Base-by-base conservation (phyloP, 2,888 invertebrate genomes). In the Helleia helle region DNA sequence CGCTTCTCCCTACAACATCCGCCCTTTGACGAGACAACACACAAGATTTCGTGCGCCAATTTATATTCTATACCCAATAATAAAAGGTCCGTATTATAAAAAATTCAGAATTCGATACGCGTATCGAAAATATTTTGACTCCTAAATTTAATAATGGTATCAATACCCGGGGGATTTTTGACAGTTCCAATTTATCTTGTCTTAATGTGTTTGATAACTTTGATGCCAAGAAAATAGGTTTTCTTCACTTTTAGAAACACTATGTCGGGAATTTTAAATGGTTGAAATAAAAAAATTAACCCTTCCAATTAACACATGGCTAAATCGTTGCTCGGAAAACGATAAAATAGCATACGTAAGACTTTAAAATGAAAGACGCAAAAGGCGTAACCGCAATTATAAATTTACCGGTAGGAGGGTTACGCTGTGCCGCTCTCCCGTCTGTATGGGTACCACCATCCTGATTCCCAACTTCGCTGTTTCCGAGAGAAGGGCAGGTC, bases 1-100 rank as follows among this genome's bases (percentile, higher is more conserved):
- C 48, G 56, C 56, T 60, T 58, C 60, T 63, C 60, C 59, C 58
- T 62, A 61, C 62, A 60, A 62, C 52, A 54, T 47, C 39, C 40
- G 41, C 39, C 26, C 12, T 6, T 18, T 9, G 18, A 34, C 26
- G 31, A 14, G 26, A 38, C 24, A 28, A 30, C 37, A 24, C 38
- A 17, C 28, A 9, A 11, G 9, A 30, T 24, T 13, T 9, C 14
- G 29, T 15, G 7, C 14, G 12, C 14, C 18, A 13, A 24, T 22
- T 30, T 30, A 7, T 22, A 22, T 24, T 30, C 24, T 30, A 24
- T 2, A 9, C 30, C 29, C 11, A 18, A 22, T 7, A 22, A 22
- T 8, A 8, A 3, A 34, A 18, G 34, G 34, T 8, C 2, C 7
- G 9, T 34, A 9, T 12, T 22, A 12, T 11, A 34, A 18, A 22